Base-by-base conservation (phyloP, 1,140 invertebrate genomes). In the Euura lappo region DNA sequence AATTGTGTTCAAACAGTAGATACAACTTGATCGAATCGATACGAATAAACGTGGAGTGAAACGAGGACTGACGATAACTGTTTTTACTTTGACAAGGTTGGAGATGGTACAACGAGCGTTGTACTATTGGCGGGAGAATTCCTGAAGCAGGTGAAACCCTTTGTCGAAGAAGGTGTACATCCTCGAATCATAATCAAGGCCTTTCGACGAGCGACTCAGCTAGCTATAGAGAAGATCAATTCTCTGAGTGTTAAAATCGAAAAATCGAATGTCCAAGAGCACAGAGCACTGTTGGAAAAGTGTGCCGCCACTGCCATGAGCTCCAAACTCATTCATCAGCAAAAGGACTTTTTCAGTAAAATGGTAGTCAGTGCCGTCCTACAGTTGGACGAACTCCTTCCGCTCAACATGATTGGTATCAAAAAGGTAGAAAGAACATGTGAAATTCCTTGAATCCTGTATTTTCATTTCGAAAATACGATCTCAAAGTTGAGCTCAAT, bases 381-480 rank as follows among this genome's bases (percentile, higher is more conserved):
- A 76, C 91, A 93, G 45, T 88, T 99, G 72, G 98, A 99, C 86
- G 96, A 98, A 10, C 89, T 99, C 47, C 87, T 99, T 75, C 98
- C 98, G 0, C 88, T 99, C 10, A 98, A 99, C 83, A 99, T 99
- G 98, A 99, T 99, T 86, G 98, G 99, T 71, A 98, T 99, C 74
- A 99, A 99, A 89, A 99, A 99, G 89, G 95, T 99, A 11, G 90
- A 60, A 60, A 60, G 10, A 11, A 60, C 13, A 8, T 60, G 13
- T 5, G n/a, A 45, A 51, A 70, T 43, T 42, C 28, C 28, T 28
- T 28, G 28, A 28, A 28, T 28, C 28, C 28, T 28, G 44, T 44
- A 47, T 70, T 69, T 13, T 46, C 45, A 44, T 11, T 2, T 7
- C 4, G 46, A 70, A 70, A 10, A 45, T 44, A 10, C 69, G 46